These are phyloP conservation scores for Drosophila asahinai DNA, from an alignment of 1,140 invertebrate species.

Conservation along the genomic window DNA sequence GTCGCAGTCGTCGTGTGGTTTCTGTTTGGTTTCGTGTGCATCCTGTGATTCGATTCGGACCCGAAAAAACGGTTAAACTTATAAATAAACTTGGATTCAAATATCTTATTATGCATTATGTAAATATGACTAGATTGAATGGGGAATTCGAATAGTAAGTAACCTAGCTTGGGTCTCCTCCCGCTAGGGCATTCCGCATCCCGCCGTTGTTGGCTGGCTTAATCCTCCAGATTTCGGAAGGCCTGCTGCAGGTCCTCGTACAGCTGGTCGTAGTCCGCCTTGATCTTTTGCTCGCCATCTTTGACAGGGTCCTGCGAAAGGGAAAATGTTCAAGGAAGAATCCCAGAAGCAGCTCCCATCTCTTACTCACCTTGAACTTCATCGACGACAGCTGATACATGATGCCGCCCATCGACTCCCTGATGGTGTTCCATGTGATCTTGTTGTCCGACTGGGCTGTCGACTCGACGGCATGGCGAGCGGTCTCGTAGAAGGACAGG, in stretches of 20 bases:
- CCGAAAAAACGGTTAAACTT: conserved; percentile 77
- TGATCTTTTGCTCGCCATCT: conserved; percentile 98
- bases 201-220: conserved; percentile 84
- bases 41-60: conserved; percentile 25
- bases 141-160: conserved; percentile 74
- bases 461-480: conserved; percentile 98
- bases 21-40: conserved; percentile 17
- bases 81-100: conserved; percentile 77
- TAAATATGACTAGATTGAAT: conserved; percentile 81
- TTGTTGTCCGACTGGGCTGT: conserved; percentile 99
- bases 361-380: conserved; percentile 97
- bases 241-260: conserved; percentile 97
- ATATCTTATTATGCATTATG: conserved; percentile 82
- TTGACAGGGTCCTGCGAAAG: conserved; percentile 96
- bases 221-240: conserved; percentile 99
- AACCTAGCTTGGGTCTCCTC: conserved; percentile 67
- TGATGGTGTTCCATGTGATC: conserved; percentile 99
- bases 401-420: conserved; percentile 97
- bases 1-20: conserved; percentile 35
- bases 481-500: conserved; percentile 99
- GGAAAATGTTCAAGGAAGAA: not conserved
- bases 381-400: conserved; percentile 99
- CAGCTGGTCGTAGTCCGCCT: conserved; percentile 97
- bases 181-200: conserved; percentile 17
- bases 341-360: not conserved